Percentiles rank a stretch among this genome's conserved stretches.
These are phyloP conservation scores for Spea hammondii DNA, from an alignment of 2,797 vertebrate species.

Conservation along the genomic window DNA sequence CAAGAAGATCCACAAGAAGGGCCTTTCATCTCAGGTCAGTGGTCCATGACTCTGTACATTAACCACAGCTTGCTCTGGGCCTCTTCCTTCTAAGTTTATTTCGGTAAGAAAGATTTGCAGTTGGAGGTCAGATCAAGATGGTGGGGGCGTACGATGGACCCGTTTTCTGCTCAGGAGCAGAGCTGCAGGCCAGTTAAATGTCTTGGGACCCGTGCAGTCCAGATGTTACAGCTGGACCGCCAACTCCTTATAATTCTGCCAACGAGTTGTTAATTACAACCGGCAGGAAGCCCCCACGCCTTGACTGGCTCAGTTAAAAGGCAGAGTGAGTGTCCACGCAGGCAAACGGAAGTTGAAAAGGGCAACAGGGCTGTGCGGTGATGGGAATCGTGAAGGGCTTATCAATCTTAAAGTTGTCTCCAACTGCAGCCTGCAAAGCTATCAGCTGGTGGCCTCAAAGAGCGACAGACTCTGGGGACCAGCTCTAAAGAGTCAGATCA, in stretches of 20 bases:
- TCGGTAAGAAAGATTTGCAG: not conserved
- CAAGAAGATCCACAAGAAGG: conserved; percentile 88
- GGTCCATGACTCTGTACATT: not conserved
- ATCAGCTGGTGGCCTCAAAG: conserved; percentile 4
- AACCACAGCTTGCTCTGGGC: not conserved
- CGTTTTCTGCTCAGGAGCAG: too few species aligned
- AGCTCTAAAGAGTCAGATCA: not conserved
- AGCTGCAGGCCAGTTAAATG: not conserved
- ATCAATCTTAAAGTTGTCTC: conserved; percentile 11
- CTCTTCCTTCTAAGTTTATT: not conserved
- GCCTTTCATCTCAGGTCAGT: conserved; percentile 84
- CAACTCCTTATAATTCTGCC: conserved; percentile 53
- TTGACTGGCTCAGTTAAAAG: conserved; percentile 49
- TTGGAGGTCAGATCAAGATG: not conserved
- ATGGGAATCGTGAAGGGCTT: conserved; percentile 25
- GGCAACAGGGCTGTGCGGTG: conserved; percentile 12
- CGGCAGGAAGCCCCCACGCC: conserved; percentile 42
- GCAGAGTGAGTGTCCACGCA: conserved; percentile 25
- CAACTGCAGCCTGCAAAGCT: conserved; percentile 9
- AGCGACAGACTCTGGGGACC: conserved; percentile 1
- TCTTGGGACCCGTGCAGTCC: conserved; percentile 17
- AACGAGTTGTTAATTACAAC: conserved; percentile 51
- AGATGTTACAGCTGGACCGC: conserved; percentile 54
- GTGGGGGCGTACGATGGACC: too few species aligned
- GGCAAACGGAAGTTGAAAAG: conserved; percentile 41